Evolutionary conservation across 2,888 invertebrate genomes (phyloP).

Genomic region (Labia minor): DNA sequence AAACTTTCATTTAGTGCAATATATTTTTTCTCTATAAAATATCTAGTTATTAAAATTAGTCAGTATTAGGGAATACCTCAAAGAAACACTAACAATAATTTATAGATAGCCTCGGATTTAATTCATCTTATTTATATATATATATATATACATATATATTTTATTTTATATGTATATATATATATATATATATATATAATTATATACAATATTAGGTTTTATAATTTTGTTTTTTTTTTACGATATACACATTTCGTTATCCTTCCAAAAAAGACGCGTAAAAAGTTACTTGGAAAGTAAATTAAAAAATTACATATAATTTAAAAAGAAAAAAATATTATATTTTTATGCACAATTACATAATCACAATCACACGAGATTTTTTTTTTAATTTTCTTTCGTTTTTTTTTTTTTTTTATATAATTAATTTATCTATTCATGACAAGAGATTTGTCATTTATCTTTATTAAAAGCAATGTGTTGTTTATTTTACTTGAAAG

Average conservation of each 20-base stretch:
- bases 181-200: neutral
- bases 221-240: neutral
- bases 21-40: neutral
- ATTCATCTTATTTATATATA: neutral
- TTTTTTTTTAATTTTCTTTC: no score
- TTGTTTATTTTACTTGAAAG: neutral
- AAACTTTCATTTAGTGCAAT: neutral
- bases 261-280: neutral
- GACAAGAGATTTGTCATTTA: neutral
- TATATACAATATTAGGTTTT: constrained; percentile 4
- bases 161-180: neutral
- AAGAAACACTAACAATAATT: constrained; percentile 13
- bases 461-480: neutral
- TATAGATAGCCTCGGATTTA: constrained; percentile 2
- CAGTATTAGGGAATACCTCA: neutral
- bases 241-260: neutral
- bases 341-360: neutral
- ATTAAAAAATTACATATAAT: no score
- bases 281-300: neutral
- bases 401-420: neutral
- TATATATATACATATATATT: no score
- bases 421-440: neutral
- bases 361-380: neutral
- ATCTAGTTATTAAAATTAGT: neutral
- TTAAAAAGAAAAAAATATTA: neutral